phyloP scores from a whole-genome alignment of 2,888 invertebrate species.

The Ormyrus thymus region DNA sequence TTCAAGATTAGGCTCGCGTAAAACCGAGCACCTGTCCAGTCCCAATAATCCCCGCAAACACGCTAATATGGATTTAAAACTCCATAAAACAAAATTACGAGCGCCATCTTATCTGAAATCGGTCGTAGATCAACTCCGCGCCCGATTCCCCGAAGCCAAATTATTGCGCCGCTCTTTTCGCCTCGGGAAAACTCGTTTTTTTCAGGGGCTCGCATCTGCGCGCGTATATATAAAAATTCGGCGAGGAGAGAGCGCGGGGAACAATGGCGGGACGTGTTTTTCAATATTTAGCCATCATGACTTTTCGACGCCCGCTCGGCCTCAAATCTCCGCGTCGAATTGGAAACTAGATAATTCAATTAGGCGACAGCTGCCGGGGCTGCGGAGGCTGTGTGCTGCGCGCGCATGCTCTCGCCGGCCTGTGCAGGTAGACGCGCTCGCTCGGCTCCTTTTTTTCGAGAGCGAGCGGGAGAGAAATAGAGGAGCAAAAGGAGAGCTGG shows the following conservation, averaged over 20 bases:
- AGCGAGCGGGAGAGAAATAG: not conserved
- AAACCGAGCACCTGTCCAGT: no score
- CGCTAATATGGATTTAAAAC: no score
- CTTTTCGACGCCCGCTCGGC: conserved; percentile 70
- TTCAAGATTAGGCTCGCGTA: no score
- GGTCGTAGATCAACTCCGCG: no score
- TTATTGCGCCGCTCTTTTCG: not conserved
- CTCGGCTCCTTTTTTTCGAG: not conserved
- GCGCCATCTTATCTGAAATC: no score
- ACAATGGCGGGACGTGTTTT: conserved; percentile 73
- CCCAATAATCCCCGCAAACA: no score
- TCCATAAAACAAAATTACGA: no score
- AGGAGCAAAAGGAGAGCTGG: conserved; percentile 9
- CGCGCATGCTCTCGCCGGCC: not conserved
- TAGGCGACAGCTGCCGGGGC: conserved; percentile 69
- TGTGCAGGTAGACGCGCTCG: conserved; percentile 11
- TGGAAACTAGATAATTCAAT: conserved; percentile 75
- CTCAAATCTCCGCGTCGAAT: conserved; percentile 74
- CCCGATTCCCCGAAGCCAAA: not conserved
- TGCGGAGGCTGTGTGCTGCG: conserved; percentile 14
- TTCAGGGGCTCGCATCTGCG: conserved; percentile 22
- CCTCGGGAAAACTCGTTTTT: conserved; percentile 12
- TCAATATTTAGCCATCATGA: conserved; percentile 75
- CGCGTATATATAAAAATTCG: conserved; percentile 58
- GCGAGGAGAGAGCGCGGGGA: conserved; percentile 48